phyloP scores from a whole-genome alignment of 2,888 invertebrate species.

The Sepiola atlantica region DNA sequence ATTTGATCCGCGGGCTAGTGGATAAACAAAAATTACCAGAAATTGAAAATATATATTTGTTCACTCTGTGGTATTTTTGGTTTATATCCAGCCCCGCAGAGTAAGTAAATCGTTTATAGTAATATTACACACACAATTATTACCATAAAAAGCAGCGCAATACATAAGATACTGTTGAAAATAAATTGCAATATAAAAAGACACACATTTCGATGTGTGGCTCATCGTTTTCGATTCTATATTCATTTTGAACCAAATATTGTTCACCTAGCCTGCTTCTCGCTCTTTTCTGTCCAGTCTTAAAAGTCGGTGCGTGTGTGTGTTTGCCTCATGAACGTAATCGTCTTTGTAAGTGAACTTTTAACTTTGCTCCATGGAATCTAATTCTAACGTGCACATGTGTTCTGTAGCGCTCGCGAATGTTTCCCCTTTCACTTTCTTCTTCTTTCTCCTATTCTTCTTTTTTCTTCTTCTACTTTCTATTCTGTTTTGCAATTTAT shows the following conservation, averaged over 20 bases:
- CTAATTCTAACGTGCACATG: background rate
- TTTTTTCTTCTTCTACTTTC: no score
- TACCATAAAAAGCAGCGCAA: no score
- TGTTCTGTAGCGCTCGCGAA: background rate
- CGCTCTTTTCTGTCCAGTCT: background rate
- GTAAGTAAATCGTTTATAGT: no score
- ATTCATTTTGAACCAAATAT: background rate
- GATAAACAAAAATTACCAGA: no score
- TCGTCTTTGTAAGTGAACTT: background rate
- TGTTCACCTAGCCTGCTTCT: background rate
- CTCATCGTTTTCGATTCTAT: background rate
- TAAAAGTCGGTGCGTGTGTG: background rate
- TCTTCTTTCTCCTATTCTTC: no score
- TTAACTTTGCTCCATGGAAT: background rate
- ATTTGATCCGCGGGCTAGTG: no score
- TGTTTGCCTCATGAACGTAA: background rate
- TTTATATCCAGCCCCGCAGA: no score
- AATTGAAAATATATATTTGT: no score
- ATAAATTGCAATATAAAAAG: no score
- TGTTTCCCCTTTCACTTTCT: background rate
- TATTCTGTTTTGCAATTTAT: background rate
- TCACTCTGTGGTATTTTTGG: no score
- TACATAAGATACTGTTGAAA: no score
- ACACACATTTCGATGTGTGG: background rate
- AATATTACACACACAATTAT: no score